Percentiles rank a stretch among this genome's conserved stretches.
Conservation (phyloP, 2,888 invertebrate genomes). For the Nymphalis c-album region DNA sequence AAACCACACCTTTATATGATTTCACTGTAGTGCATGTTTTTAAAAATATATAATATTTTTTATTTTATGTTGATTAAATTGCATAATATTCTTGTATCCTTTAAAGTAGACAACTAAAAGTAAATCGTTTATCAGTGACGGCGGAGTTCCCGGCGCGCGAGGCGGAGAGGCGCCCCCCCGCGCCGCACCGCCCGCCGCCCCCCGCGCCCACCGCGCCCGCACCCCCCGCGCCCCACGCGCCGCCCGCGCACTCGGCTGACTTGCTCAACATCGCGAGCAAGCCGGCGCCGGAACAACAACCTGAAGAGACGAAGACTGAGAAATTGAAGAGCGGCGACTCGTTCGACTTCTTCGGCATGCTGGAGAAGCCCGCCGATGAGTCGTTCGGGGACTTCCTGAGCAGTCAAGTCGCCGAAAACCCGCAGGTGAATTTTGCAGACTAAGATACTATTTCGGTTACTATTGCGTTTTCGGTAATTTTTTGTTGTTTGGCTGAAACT, state of each 20-base stretch:
- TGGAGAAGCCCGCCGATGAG: conserved; percentile 79
- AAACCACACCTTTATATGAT: background rate
- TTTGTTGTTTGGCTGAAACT: no score
- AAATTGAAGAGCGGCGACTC: conserved; percentile 73
- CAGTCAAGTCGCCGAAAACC: conserved; percentile 52
- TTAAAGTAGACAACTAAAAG: no score
- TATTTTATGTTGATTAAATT: no score
- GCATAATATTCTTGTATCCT: no score
- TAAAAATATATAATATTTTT: background rate
- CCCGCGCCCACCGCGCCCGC: conserved; percentile 43
- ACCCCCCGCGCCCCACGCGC: conserved; percentile 47
- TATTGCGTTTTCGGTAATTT: background rate
- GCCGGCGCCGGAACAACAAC: conserved; percentile 38
- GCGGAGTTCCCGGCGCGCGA: conserved; percentile 59
- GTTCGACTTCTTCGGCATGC: conserved; percentile 82
- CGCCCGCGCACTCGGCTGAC: conserved; percentile 53
- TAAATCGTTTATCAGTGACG: conserved; percentile 53
- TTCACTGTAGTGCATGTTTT: background rate
- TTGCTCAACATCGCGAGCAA: conserved; percentile 58
- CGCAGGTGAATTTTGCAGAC: conserved; percentile 39
- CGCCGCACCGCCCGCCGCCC: conserved; percentile 48
- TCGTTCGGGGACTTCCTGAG: conserved; percentile 74
- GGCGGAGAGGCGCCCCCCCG: conserved; percentile 55
- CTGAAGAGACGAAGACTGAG: conserved; percentile 42
- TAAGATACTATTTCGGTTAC: background rate